A percentile compares a stretch with the other conserved stretches of the same genome.
These are phyloP conservation scores for Drosophila gaucha DNA, from an alignment of 2,888 invertebrate species.

Conservation along the genomic window DNA sequence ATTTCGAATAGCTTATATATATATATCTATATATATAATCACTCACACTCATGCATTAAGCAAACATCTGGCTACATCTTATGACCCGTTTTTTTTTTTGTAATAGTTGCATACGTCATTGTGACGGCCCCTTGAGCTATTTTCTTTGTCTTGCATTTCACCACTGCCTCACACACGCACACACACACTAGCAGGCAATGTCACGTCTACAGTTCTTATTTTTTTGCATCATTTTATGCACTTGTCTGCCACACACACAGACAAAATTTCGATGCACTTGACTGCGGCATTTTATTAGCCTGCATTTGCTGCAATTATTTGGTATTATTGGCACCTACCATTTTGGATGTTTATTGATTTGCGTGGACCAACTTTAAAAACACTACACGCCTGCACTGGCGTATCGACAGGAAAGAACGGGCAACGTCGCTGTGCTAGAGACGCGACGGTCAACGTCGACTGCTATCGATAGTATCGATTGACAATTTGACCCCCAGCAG, in stretches of 20 bases:
- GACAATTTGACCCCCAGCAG: no score
- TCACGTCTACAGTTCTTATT: constrained; percentile 62
- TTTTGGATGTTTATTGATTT: constrained; percentile 90
- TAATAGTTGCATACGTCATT: constrained; percentile 79
- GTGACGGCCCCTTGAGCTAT: constrained; percentile 44
- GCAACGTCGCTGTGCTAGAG: constrained; percentile 45
- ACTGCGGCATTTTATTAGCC: constrained; percentile 10
- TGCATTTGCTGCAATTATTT: constrained; percentile 41
- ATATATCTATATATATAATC: constrained; percentile 10
- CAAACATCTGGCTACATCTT: constrained; percentile 29
- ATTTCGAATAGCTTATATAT: constrained; percentile 14
- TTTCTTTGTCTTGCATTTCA: constrained; percentile 77
- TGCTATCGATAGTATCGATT: constrained; percentile 21
- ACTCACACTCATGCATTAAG: constrained; percentile 20
- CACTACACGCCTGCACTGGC: constrained; percentile 95
- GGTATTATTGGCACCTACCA: constrained; percentile 82
- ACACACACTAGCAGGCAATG: constrained; percentile 31
- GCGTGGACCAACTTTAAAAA: constrained; percentile 87
- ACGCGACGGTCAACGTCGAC: constrained; percentile 12
- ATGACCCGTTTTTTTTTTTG: constrained; percentile 22
- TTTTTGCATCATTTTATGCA: constrained; percentile 25
- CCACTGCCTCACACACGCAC: constrained; percentile 47
- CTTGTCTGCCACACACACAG: constrained; percentile 9
- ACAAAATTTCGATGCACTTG: constrained; percentile 28
- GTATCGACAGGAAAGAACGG: constrained; percentile 92